Evolutionary conservation across 1,140 invertebrate genomes (phyloP).

Genomic region (Aphelinus certus): DNA sequence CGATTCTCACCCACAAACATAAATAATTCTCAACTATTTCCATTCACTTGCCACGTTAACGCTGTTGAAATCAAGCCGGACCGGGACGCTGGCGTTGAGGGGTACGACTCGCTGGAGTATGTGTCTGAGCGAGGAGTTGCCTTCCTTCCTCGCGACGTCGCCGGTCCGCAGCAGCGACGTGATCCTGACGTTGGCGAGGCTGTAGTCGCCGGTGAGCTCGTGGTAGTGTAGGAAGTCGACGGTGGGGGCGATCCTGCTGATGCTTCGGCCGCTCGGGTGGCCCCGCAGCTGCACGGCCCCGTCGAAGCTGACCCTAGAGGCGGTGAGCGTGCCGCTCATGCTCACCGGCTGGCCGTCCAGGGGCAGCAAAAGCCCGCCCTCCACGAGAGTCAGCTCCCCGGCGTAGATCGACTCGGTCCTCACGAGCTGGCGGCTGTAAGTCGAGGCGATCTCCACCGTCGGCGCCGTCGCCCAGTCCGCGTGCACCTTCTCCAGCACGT

Average conservation of each 20-base stretch:
- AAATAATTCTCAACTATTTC: too few relatives aligned
- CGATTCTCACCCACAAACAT: too few relatives aligned
- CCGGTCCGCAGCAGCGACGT: constrained; percentile 30
- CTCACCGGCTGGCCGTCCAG: constrained; percentile 38
- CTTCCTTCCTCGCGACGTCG: constrained; percentile 43
- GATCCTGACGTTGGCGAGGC: constrained; percentile 46
- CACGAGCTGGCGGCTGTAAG: constrained; percentile 35
- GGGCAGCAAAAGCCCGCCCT: constrained; percentile 45
- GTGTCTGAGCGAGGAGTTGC: constrained; percentile 44
- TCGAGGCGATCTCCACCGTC: constrained; percentile 38
- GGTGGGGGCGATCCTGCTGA: constrained; percentile 35
- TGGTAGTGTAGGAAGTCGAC: constrained; percentile 15
- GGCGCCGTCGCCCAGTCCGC: constrained; percentile 34
- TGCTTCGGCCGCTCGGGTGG: constrained; percentile 41
- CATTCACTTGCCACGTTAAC: constrained; percentile 2
- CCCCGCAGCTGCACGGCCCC: constrained; percentile 38
- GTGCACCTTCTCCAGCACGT: constrained; percentile 34
- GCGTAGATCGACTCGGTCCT: constrained; percentile 26
- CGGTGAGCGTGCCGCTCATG: constrained; percentile 44
- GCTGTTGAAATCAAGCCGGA: constrained; percentile 42
- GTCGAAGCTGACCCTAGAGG: constrained; percentile 42
- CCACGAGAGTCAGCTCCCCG: constrained; percentile 40
- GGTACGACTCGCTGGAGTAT: constrained; percentile 43
- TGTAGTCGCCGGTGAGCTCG: constrained; percentile 36
- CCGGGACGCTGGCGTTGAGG: constrained; percentile 43